Percentiles rank a stretch among this genome's conserved stretches.
These are phyloP conservation scores for Uloborus diversus DNA, from an alignment of 1,140 invertebrate species.

Conservation along the genomic window DNA sequence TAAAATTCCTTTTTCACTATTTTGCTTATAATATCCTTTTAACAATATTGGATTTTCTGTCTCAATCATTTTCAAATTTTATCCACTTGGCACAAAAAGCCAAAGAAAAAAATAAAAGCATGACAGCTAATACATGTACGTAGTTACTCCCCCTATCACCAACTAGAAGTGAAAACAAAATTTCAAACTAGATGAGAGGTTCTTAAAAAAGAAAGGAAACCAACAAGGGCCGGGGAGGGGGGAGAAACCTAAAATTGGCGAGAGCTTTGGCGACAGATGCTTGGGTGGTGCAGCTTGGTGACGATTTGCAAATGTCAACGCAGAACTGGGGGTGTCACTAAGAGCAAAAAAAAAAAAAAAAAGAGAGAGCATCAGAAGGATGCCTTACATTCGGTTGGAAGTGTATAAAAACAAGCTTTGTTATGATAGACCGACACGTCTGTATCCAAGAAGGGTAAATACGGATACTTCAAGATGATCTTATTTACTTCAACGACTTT, in stretches of 20 bases:
- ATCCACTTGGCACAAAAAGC: no score
- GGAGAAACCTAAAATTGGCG: constrained; percentile 20
- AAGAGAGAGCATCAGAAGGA: background rate
- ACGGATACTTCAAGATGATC: background rate
- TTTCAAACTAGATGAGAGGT: background rate
- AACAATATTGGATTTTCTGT: no score
- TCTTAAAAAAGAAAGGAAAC: background rate
- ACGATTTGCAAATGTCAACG: constrained; percentile 55
- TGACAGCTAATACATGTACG: no score
- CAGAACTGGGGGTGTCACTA: constrained; percentile 27
- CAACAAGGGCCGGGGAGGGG: background rate
- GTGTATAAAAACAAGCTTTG: constrained; percentile 50
- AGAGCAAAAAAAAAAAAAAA: background rate
- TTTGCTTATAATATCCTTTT: no score
- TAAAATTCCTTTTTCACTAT: no score
- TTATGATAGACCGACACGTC: constrained; percentile 36
- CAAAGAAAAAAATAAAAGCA: no score
- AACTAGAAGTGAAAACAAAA: background rate
- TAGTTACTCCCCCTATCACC: no score
- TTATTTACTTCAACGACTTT: no score
- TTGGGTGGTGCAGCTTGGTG: constrained; percentile 41
- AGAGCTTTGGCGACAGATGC: constrained; percentile 37
- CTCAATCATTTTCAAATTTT: no score
- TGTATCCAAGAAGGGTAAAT: constrained; percentile 19
- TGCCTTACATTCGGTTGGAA: constrained; percentile 26